Percentiles rank a stretch among this genome's conserved stretches.
phyloP scores from a whole-genome alignment of 2,113 vertebrate genomes.

The Sander vitreus region DNA sequence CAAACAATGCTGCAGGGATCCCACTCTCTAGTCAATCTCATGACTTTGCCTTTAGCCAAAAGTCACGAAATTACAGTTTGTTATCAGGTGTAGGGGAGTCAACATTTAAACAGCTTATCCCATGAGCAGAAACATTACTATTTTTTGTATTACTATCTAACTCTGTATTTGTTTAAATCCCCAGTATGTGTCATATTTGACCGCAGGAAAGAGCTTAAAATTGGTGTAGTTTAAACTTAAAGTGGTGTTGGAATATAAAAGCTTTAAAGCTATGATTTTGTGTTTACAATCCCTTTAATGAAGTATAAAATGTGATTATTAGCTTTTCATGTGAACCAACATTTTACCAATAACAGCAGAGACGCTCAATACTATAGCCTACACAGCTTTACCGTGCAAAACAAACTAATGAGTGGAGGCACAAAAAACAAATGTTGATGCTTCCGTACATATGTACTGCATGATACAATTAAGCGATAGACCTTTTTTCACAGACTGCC shows the following conservation, averaged over 20 bases:
- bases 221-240: conserved; percentile 9
- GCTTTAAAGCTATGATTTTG: conserved; percentile 9
- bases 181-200: conserved; percentile 30
- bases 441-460: background rate
- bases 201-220: conserved; percentile 33
- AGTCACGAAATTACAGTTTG: conserved; percentile 74
- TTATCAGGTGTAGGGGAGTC: conserved; percentile 58
- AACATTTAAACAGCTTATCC: conserved; percentile 60
- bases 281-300: background rate
- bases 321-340: background rate
- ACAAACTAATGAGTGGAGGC: background rate
- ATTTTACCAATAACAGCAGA: conserved; percentile 8
- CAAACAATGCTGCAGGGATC: conserved; percentile 66
- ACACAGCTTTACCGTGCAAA: background rate
- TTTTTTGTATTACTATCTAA: conserved; percentile 26
- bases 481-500: background rate
- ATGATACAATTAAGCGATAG: background rate
- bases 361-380: background rate
- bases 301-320: conserved; percentile 19
- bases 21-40: conserved; percentile 55
- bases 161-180: conserved; percentile 30
- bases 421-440: background rate
- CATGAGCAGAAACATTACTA: conserved; percentile 41
- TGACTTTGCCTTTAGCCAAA: conserved; percentile 77
- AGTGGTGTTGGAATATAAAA: conserved; percentile 8